A percentile compares a stretch with the other conserved stretches of the same genome.
phyloP scores from a whole-genome alignment of 2,113 vertebrate genomes.

The Rattus rattus region DNA sequence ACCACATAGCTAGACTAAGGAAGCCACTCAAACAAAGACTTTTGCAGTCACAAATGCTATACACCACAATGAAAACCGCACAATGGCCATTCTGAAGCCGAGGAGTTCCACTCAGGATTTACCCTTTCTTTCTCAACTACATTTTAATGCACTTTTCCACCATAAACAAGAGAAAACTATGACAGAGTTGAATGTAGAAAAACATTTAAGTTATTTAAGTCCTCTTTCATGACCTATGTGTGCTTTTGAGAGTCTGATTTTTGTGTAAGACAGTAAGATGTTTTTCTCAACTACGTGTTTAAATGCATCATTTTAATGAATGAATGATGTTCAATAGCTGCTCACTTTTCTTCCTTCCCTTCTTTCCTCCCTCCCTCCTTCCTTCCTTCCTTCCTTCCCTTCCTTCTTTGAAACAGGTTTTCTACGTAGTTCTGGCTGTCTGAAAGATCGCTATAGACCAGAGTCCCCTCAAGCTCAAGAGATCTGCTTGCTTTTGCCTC shows the following conservation, averaged over 20 bases:
- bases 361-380: not conserved
- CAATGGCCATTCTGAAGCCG: not conserved
- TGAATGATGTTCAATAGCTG: not conserved
- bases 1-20: not conserved
- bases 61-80: not conserved
- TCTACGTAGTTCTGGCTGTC: not conserved
- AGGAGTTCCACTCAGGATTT: not conserved
- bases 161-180: not conserved
- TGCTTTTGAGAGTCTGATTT: not conserved
- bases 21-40: not conserved
- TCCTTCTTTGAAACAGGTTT: not conserved
- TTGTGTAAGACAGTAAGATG: not conserved
- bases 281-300: constrained; percentile 18
- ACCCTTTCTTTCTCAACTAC: not conserved
- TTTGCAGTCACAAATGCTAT: not conserved
- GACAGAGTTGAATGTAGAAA: not conserved
- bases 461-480: not conserved
- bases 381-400: too few relatives aligned
- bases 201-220: not conserved
- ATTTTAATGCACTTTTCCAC: not conserved
- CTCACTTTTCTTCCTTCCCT: not conserved
- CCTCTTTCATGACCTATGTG: not conserved
- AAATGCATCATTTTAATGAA: constrained; percentile 31
- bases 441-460: not conserved
- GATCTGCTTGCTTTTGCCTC: not conserved